phyloP scores from a whole-genome alignment of 2,797 vertebrate genomes.

The Paguma larvata region DNA sequence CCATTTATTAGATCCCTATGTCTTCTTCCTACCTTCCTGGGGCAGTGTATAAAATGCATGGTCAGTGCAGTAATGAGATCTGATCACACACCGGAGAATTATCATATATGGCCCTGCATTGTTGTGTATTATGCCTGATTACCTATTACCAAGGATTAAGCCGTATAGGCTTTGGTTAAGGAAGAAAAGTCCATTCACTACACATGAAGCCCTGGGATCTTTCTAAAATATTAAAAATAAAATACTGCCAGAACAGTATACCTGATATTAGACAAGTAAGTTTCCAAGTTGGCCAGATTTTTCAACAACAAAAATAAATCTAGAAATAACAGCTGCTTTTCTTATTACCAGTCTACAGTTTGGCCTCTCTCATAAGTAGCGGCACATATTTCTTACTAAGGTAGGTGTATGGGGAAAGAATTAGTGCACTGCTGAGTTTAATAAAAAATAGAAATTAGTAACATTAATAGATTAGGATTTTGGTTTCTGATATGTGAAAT shows the following conservation, averaged over 20 bases:
- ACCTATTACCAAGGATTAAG: not conserved
- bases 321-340: not conserved
- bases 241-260: not conserved
- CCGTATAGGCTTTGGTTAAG: not conserved
- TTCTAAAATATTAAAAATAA: not conserved
- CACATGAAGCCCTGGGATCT: not conserved
- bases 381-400: not conserved
- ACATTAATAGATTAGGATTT: slow-evolving; percentile 12
- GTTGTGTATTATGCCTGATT: not conserved
- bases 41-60: not conserved
- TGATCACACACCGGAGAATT: not conserved
- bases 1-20: not conserved
- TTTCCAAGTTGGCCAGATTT: not conserved
- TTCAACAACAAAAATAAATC: not conserved
- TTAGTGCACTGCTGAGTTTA: not conserved
- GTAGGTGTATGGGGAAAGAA: not conserved
- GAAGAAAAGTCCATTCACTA: not conserved
- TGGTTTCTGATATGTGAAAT: not conserved
- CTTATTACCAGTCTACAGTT: not conserved
- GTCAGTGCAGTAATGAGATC: not conserved
- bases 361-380: not conserved
- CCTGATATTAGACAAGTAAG: not conserved
- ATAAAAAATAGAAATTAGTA: not conserved
- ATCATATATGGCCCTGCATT: not conserved
- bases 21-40: not conserved